Base-by-base conservation (phyloP, 2,888 invertebrate species). In the Ariolimax columbianus region DNA sequence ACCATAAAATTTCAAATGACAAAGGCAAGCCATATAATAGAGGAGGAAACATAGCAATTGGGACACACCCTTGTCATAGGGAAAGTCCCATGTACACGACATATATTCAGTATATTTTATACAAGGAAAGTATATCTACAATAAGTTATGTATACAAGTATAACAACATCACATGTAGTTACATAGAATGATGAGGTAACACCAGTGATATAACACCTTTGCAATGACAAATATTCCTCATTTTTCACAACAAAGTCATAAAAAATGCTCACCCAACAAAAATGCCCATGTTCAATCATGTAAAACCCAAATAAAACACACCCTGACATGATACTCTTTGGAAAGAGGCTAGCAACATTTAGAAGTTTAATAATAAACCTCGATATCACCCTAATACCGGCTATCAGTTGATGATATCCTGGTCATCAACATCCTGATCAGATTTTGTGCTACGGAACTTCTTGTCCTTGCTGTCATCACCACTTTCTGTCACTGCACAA, bases 401-500 rank as follows among this genome's bases (percentile, higher is more conserved):
- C 47, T 30, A 9, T 43, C 43, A 73, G 73, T 2, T 73, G 43
- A 26, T 73, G n/a, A 17, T 73, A 73, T 9, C 43, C 73, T 43
- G 43, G n/a, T n/a, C n/a, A 43, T 73, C 73, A 73, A 26, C 73
- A 73, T n/a, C 66, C 14, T 47, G 30, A 72, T 7, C 26, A 72
- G 72, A 38, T 72, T 40, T 40, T 19, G 38, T 38, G 38, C 40
- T 19, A 43, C 14, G 73, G 43, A 47, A n/a, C 26, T 14, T 40
- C 43, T n/a, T n/a, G 11, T 73, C 43, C 73, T 73, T 73, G 73
- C 73, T 43, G 3, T 40, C 43, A 43, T 73, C 73, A 7, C 47
- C 73, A 43, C 73, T 33, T 3, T 33, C 26, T 73, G 73, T 43
- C n/a, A 9, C 73, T 73, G 73, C 11, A 73, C 73, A 73, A 73